Evolutionary conservation across 2,888 invertebrate genomes (phyloP).

Genomic region (Ophion costatus): DNA sequence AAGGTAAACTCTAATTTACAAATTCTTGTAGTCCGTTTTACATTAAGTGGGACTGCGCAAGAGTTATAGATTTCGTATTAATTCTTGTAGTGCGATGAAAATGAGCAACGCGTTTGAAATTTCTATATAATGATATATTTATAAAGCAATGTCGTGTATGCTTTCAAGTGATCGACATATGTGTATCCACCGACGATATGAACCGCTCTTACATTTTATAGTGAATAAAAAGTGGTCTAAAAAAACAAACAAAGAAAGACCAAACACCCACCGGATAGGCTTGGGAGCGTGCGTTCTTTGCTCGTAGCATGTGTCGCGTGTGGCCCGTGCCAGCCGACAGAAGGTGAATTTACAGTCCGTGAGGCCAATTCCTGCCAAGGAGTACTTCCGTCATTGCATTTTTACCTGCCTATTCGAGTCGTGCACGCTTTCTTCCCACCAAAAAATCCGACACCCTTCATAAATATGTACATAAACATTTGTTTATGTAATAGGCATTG

Average conservation of each 20-base stretch:
- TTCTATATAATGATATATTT: not conserved
- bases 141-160: not conserved
- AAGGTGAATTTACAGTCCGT: slow-evolving; percentile 28
- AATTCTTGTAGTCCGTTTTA: no score
- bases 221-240: not conserved
- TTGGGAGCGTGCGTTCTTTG: slow-evolving; percentile 20
- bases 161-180: not conserved
- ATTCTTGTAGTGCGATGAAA: no score
- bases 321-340: slow-evolving; percentile 54
- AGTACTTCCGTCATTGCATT: slow-evolving; percentile 39
- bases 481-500: not conserved
- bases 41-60: no score
- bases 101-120: no score
- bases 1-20: no score
- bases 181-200: not conserved
- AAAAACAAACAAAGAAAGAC: slow-evolving; percentile 38
- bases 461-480: slow-evolving; percentile 13
- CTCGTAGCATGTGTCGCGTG: slow-evolving; percentile 47
- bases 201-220: slow-evolving; percentile 13
- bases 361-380: slow-evolving; percentile 40
- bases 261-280: slow-evolving; percentile 31
- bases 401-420: slow-evolving; percentile 7
- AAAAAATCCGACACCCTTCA: slow-evolving; percentile 20
- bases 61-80: no score
- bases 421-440: not conserved